phyloP scores from a whole-genome alignment of 2,888 invertebrate genomes.

The Spialia ferax region DNA sequence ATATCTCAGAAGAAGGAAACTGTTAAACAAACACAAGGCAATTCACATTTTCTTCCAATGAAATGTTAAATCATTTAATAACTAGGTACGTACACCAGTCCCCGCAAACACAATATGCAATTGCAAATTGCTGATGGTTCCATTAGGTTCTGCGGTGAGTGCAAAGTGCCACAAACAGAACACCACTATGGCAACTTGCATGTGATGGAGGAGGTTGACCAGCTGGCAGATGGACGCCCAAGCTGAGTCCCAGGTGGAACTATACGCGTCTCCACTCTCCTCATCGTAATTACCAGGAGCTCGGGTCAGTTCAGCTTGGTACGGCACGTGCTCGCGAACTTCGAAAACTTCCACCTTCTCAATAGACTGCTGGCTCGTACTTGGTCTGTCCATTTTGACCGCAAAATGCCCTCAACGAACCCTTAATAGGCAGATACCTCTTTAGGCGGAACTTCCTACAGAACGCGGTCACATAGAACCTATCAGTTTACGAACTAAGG shows the following conservation, averaged over 20 bases:
- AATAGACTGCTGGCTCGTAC: slow-evolving; percentile 74
- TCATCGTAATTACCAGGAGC: slow-evolving; percentile 75
- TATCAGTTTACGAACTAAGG: slow-evolving; percentile 58
- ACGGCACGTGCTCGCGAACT: slow-evolving; percentile 79
- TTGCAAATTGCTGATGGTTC: slow-evolving; percentile 74
- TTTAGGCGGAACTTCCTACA: slow-evolving; percentile 9
- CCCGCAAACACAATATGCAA: slow-evolving; percentile 81
- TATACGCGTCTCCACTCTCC: slow-evolving; percentile 69
- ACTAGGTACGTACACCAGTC: slow-evolving; percentile 81
- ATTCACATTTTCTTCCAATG: neutral
- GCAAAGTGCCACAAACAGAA: slow-evolving; percentile 79
- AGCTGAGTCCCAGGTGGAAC: slow-evolving; percentile 72
- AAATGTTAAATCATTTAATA: slow-evolving; percentile 3
- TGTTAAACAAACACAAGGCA: neutral
- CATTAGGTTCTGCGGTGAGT: slow-evolving; percentile 69
- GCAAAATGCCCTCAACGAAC: slow-evolving; percentile 58
- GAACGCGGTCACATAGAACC: slow-evolving; percentile 58
- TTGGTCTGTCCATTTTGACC: slow-evolving; percentile 74
- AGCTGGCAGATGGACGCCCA: slow-evolving; percentile 78
- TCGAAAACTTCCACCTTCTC: slow-evolving; percentile 78
- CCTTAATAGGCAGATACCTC: slow-evolving; percentile 49
- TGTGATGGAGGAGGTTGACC: slow-evolving; percentile 77
- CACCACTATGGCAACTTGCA: slow-evolving; percentile 78
- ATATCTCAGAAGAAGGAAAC: no score
- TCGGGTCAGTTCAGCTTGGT: slow-evolving; percentile 75